Conservation (phyloP, 2,113 vertebrate genomes). For the Plotosus lineatus region DNA sequence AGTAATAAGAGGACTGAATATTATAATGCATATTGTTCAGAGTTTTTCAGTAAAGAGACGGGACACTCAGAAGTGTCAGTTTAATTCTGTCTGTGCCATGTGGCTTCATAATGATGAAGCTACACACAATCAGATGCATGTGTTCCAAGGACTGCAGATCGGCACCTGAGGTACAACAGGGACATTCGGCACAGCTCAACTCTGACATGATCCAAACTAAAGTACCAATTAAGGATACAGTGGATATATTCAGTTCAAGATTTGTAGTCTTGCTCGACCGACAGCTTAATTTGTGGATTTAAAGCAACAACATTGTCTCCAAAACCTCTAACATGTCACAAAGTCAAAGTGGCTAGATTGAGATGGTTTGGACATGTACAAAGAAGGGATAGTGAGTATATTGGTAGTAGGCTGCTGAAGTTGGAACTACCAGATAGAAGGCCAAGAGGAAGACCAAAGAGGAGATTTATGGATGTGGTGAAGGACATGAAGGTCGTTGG, state of each 20-base stretch:
- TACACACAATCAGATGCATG: not conserved
- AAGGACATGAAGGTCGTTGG: too few relatives aligned
- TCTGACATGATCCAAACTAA: not conserved
- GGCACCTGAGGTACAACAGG: slow-evolving; percentile 26
- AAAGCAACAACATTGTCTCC: not conserved
- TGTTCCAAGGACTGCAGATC: slow-evolving; percentile 10
- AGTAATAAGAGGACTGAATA: not conserved
- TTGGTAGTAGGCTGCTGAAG: too few relatives aligned
- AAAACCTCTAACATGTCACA: too few relatives aligned
- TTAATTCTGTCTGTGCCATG: not conserved
- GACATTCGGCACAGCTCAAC: not conserved
- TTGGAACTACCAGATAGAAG: too few relatives aligned
- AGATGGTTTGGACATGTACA: too few relatives aligned
- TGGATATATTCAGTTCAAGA: slow-evolving; percentile 4
- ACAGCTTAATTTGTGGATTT: not conserved
- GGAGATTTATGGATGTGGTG: too few relatives aligned
- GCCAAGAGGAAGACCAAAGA: too few relatives aligned
- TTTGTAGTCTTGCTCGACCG: not conserved
- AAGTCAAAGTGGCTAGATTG: too few relatives aligned
- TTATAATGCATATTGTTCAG: not conserved
- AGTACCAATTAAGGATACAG: not conserved
- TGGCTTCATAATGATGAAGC: not conserved
- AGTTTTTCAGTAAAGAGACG: not conserved
- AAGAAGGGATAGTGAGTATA: too few relatives aligned
- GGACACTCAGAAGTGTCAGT: not conserved